Evolutionary conservation across 23 tunicate genomes (phyloP), one percentile per base, ranked within the genome.

Genomic region (Halocynthia roretzi): DNA sequence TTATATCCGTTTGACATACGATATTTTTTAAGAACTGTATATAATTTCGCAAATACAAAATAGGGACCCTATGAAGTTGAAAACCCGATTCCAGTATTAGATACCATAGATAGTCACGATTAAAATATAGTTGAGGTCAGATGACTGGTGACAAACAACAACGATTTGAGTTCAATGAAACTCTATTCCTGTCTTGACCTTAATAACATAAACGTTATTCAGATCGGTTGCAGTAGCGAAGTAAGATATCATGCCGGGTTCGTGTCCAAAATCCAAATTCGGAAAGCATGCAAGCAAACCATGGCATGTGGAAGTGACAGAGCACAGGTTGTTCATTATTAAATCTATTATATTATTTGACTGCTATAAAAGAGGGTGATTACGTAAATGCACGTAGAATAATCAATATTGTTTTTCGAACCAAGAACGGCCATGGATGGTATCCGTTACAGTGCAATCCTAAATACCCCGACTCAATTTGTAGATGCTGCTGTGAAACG

Each of bases 141-240:
- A 31, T 31, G 44, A 31, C 44, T 0, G 44, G 44, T 31, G 44
- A 31, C 1, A 31, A 31, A 31, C 44, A 31, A 31, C 44, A 31
- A 31, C 1, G 44, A 31, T 31, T 31, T 31, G 44, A 31, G 44
- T 31, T 31, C 44, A 31, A 31, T 31, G 44, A 31, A 31, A 31
- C 44, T 31, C 44, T 31, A 31, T 4, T 31, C 44, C 44, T 31
- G 44, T 31, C 44, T 31, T 31, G 44, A 0, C 44, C 44, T 31
- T 31, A 31, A 31, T 31, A 31, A 31, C 1, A 31, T 31, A 31
- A 31, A 31, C 44, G 44, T 58, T n/a, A 58, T 65, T 65, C 19
- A 65, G 70, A 65, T 65, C 48, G 70, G 70, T 8, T 65, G 70
- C 19, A 65, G 70, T 65, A 65, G 70, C 31, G 70, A 65, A 65